These are phyloP conservation scores for Phodopus roborovskii DNA, from an alignment of 2,113 vertebrate species.

Conservation along the genomic window DNA sequence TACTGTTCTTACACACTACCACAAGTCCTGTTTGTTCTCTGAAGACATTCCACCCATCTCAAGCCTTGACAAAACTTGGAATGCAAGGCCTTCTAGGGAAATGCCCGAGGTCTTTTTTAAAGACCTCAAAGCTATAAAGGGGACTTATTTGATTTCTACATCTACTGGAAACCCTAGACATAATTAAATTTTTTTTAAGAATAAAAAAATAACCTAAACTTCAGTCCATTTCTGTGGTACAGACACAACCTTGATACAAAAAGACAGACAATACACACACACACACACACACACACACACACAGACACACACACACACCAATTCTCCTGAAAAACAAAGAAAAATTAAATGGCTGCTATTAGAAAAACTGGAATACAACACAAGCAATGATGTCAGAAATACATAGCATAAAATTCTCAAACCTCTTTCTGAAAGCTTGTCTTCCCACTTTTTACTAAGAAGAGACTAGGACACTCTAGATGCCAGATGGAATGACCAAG, in stretches of 20 bases:
- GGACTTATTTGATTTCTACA: background rate
- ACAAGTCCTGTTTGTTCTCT: conserved; percentile 14
- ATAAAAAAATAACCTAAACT: conserved; percentile 19
- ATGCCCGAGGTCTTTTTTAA: conserved; percentile 22
- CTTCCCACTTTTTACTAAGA: background rate
- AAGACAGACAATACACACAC: background rate
- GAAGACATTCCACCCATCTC: background rate
- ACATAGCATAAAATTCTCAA: background rate
- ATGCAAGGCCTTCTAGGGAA: conserved; percentile 31
- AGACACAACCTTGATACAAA: background rate
- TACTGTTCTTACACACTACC: background rate
- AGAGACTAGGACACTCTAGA: conserved; percentile 23
- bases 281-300: background rate
- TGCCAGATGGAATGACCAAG: conserved; percentile 70
- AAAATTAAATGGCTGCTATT: background rate
- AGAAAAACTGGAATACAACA: conserved; percentile 36
- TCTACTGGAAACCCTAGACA: background rate
- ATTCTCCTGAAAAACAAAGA: background rate
- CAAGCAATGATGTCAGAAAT: background rate
- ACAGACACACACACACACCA: background rate
- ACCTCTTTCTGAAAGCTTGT: background rate
- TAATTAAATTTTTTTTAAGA: background rate
- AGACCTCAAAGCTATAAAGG: background rate
- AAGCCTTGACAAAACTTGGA: background rate
- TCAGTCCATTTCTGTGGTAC: background rate